A percentile compares a stretch with the other conserved stretches of the same genome.
phyloP scores from a whole-genome alignment of 1,140 invertebrate genomes.

The Dreissena rostriformis region DNA sequence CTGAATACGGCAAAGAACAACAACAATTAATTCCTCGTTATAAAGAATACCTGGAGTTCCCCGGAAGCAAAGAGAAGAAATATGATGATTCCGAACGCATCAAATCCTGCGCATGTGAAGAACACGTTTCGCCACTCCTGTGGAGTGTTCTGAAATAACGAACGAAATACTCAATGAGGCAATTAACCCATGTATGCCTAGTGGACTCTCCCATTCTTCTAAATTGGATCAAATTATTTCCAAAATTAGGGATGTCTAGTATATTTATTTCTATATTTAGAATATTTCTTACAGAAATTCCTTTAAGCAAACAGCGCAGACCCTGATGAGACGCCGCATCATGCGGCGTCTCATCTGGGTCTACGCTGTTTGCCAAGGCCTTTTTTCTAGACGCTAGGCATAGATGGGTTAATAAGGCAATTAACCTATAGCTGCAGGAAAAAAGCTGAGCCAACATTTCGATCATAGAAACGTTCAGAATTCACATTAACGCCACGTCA shows the following conservation, averaged over 20 bases:
- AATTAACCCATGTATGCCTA: too few relatives aligned
- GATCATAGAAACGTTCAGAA: neutral
- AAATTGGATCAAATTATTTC: neutral
- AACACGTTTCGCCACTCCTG: conserved; percentile 55
- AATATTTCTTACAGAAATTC: neutral
- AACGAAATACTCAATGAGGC: neutral
- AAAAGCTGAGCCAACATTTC: neutral
- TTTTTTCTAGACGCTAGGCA: neutral
- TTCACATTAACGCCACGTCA: too few relatives aligned
- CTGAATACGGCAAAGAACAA: neutral
- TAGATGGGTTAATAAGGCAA: neutral
- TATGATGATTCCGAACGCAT: conserved; percentile 35
- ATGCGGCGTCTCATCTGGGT: neutral
- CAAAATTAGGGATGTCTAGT: neutral
- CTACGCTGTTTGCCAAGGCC: neutral
- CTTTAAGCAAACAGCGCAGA: neutral
- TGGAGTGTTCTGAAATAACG: conserved; percentile 29
- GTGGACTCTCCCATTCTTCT: too few relatives aligned
- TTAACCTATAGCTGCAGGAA: neutral
- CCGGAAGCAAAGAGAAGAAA: conserved; percentile 36
- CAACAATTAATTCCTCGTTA: neutral
- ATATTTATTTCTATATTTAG: neutral
- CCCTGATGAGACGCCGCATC: neutral
- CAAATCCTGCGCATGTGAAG: conserved; percentile 43
- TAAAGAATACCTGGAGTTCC: conserved; percentile 25